Conservation (phyloP, 1,140 invertebrate species). For the Homarus americanus region DNA sequence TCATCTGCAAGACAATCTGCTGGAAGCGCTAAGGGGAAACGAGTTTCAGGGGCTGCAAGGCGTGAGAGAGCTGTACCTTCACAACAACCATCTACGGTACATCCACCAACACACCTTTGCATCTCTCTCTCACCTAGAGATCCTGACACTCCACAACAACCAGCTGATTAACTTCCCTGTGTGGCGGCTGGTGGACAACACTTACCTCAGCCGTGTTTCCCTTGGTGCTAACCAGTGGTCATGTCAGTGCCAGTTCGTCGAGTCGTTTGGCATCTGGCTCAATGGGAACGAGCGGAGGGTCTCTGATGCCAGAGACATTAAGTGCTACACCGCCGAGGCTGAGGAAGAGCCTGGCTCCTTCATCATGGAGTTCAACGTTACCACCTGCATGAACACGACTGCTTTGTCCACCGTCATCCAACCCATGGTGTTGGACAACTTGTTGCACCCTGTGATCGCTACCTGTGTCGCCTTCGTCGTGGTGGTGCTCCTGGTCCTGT, state of each 20-base stretch:
- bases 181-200: constrained; percentile 78
- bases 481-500: constrained; percentile 75
- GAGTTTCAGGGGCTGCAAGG: constrained; percentile 87
- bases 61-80: constrained; percentile 90
- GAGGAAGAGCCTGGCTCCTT: constrained; percentile 66
- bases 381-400: constrained; percentile 76
- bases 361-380: constrained; percentile 76
- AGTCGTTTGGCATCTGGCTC: constrained; percentile 74
- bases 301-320: constrained; percentile 71
- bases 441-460: constrained; percentile 74
- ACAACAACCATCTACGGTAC: constrained; percentile 90
- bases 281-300: constrained; percentile 72
- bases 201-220: constrained; percentile 77
- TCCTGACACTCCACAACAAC: constrained; percentile 91
- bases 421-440: constrained; percentile 73
- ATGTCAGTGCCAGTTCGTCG: constrained; percentile 79
- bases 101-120: constrained; percentile 92
- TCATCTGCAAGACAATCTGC: constrained; percentile 91
- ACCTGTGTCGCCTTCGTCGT: constrained; percentile 75
- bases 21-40: constrained; percentile 88
- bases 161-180: constrained; percentile 86
- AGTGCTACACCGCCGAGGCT: constrained; percentile 60
- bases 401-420: constrained; percentile 75
- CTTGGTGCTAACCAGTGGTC: constrained; percentile 79
- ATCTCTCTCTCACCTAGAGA: constrained; percentile 88